phyloP scores from a whole-genome alignment of 2,797 vertebrate genomes.

The Squalus acanthias region DNA sequence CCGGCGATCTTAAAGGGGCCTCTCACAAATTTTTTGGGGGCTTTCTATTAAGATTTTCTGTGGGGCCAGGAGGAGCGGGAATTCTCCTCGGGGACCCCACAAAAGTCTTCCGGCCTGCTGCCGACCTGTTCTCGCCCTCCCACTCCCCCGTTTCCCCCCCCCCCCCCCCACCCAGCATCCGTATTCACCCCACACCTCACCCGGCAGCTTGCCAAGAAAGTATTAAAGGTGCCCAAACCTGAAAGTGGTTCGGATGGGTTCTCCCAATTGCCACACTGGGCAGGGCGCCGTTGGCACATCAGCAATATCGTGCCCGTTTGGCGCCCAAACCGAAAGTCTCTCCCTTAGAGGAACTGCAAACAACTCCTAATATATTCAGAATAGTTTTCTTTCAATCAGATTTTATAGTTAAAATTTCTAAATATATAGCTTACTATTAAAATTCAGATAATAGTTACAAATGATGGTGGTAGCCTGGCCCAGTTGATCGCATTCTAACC shows the following conservation, averaged over 20 bases:
- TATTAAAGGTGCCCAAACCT: too few species aligned
- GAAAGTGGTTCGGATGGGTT: neutral
- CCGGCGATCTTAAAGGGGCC: neutral
- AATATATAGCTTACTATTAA: neutral
- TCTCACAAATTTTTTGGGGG: neutral
- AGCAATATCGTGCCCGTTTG: neutral
- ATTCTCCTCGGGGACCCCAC: neutral
- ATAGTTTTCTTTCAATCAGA: neutral
- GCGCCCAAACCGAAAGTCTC: neutral
- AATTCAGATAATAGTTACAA: neutral
- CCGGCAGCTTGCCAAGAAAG: neutral
- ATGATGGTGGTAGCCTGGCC: neutral
- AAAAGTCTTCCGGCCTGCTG: neutral
- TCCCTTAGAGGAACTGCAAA: neutral
- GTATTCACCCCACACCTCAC: too few species aligned
- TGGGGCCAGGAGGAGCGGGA: neutral
- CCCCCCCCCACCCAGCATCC: too few species aligned
- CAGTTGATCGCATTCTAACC: neutral
- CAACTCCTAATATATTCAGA: neutral
- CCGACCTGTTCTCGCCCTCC: too few species aligned
- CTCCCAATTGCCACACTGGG: neutral
- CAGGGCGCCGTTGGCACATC: neutral
- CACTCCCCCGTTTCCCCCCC: too few species aligned
- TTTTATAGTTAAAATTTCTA: neutral
- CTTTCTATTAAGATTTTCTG: neutral